Evolutionary conservation across 2,888 invertebrate genomes (phyloP), one percentile per base, ranked within the genome.

Genomic region (Campoplex capitator): DNA sequence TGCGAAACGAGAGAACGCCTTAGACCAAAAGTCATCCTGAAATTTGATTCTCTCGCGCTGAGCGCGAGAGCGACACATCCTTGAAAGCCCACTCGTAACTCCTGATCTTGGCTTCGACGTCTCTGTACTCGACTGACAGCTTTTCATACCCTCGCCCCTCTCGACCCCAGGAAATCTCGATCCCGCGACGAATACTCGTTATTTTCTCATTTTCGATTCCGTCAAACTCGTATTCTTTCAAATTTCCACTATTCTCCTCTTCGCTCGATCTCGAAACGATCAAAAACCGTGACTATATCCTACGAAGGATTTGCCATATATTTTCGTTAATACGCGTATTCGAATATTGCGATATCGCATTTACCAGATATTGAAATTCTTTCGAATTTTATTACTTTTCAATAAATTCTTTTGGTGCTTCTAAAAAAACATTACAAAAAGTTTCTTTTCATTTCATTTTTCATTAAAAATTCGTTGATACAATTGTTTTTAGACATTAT

Each of bases 21-120:
- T 78, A 83, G 87, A 81, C 88, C 85, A 86, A 88, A 85, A 89
- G 91, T 88, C 88, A 85, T 89, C 86, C 88, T 84, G 76, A 80
- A 80, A 80, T 84, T 84, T 79, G 79, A 83, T 79, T 84, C 70
- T 38, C 83, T 73, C 48, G 62, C 76, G 62, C 16, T 32, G 32
- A 32, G 32, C 62, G 16, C 32, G 32, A 13, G 62, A 62, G 32
- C 62, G 62, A 82, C 84, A 58, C 56, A 56, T 83, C 73, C 71
- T 71, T 70, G 78, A 51, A 77, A 71, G 65, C 82, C 56, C 62
- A 48, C 71, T 38, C 73, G 54, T 65, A 71, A 76, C 79, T 56
- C 86, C 75, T 68, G 75, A 79, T 87, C 83, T 82, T 62, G 48
- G 62, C 67, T 73, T 54, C 85, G 73, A 42, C 75, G 32, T 67